These are phyloP conservation scores for Aegithalos caudatus DNA, from an alignment of 2,113 vertebrate genomes.

Conservation along the genomic window DNA sequence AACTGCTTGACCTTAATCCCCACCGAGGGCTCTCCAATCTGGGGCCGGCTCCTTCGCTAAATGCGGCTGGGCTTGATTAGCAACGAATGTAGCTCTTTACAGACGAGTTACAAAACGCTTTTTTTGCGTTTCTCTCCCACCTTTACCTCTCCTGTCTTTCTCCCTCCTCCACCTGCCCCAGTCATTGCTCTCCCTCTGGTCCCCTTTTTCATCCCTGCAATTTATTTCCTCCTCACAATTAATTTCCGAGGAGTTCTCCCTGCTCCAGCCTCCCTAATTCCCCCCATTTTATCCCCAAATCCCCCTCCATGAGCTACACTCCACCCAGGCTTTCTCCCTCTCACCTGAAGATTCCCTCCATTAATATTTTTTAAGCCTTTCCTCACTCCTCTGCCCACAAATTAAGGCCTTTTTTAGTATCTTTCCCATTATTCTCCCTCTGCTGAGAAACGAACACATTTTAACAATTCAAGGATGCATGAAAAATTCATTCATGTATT, in stretches of 20 bases:
- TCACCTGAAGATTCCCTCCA: neutral
- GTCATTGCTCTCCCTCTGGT: accelerated
- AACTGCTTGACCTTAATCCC: neutral
- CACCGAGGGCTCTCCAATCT: neutral
- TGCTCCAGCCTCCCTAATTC: neutral
- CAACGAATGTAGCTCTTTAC: neutral
- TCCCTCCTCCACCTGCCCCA: no score
- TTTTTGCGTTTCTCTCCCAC: neutral
- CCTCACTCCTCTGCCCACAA: neutral
- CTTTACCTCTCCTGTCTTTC: neutral
- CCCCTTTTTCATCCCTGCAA: no score
- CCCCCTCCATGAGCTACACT: neutral
- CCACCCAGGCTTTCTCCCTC: neutral
- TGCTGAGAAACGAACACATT: neutral
- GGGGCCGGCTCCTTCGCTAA: neutral
- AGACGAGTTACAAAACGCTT: accelerated
- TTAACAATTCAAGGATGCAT: slow-evolving; percentile 37
- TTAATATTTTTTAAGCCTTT: neutral
- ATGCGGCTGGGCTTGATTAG: neutral
- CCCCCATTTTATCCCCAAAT: accelerated
- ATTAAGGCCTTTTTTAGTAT: neutral
- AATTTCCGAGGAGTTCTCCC: neutral
- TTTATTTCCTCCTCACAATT: neutral
- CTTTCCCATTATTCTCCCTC: neutral
- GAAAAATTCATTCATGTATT: slow-evolving; percentile 59